Base-by-base conservation (phyloP, 2,113 vertebrate genomes). In the Pseudopipra pipra region DNA sequence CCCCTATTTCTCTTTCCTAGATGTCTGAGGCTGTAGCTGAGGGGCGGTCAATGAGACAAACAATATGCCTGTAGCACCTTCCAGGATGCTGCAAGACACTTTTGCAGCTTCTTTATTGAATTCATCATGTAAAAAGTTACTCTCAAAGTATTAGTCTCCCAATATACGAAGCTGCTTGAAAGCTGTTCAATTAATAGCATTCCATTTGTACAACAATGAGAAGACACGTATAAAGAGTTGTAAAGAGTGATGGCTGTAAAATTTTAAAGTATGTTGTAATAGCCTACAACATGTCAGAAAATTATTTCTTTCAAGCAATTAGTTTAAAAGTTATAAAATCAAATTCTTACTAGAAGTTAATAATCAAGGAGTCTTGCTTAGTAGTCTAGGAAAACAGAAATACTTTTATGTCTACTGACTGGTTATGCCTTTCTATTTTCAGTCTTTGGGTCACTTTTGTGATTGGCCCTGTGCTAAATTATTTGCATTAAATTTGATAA, bases 401-500 rank as follows among this genome's bases (percentile, higher is more conserved):
- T 39, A 77, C 22, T 46, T 94, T 80, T 71, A 81, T 71, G 91
- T 94, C 47, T 72, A 43, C n/a, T 85, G 68, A 74, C 51, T 91
- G 13, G 8, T 67, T 93, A 89, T 74, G 30, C 11, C 62, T 15
- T 55, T 87, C 54, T 71, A 18, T 67, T 89, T 95, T 94, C 77
- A 89, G 80, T 67, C 72, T 89, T 52, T 65, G 27, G 39, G 52
- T 81, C 71, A 44, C 61, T 95, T 96, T 90, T 72, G 62, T 96
- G 89, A 94, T 90, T 93, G 25, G 5, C 41, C 35, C 59, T 94
- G 21, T 87, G 59, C 37, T 96, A 85, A 94, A 90, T 95, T 94
- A 90, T 94, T 95, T 25, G 79, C 30, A 93, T 78, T 78, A 96
- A 97, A 95, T 87, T 68, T 89, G 55, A 90, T 89, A 96, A 88